Evolutionary conservation across 2,797 vertebrate species (phyloP), one percentile per base, ranked within the genome.

Genomic region (Oreochromis grahami): DNA sequence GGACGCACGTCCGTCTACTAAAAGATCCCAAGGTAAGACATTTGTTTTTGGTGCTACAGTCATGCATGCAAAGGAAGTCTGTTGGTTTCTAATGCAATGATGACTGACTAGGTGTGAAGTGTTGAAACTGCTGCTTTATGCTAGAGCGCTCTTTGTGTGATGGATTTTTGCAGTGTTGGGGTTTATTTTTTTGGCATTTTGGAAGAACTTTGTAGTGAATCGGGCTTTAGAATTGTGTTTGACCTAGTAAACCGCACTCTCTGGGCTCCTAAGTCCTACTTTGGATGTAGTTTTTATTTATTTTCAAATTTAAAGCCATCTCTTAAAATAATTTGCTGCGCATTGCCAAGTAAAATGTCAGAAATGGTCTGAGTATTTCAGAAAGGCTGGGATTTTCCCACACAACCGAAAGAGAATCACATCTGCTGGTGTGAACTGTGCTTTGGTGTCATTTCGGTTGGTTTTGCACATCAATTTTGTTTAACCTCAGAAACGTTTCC

Each of bases 21-120:
- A 95, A 87, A 78, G 97, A 98, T 88, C 96, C 97, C 53, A 96
- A 96, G 97, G 98, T 98, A 96, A 95, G 93, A 81, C 2, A 7
- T 77, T 72, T 34, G 26, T 85, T 38, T 86, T 32, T 4, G 13
- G 9, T 12, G n/a, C n/a, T 43, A 2, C n/a, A 24, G 7, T 19
- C 5, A 9, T 36, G 36, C 8, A 50, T 60, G 24, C 50, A n/a
- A 4, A 36, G 50, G 24, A 80, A 11, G 26, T 38, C 70, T 48
- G 38, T 80, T 70, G 43, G 19, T 52, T 87, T 78, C 13, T 8
- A 7, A 8, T 19, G 5, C 32, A 32, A 24, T 55, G 34, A 34
- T 29, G 29, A 78, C 38, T 68, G 24, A 51, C 10, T 2, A 17
- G 43, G 26, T 78, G 36, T 82, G 45, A 56, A 11, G 26, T 41